These are phyloP conservation scores for Stratiolaelaps scimitus DNA, from an alignment of 1,140 invertebrate species.

Conservation along the genomic window DNA sequence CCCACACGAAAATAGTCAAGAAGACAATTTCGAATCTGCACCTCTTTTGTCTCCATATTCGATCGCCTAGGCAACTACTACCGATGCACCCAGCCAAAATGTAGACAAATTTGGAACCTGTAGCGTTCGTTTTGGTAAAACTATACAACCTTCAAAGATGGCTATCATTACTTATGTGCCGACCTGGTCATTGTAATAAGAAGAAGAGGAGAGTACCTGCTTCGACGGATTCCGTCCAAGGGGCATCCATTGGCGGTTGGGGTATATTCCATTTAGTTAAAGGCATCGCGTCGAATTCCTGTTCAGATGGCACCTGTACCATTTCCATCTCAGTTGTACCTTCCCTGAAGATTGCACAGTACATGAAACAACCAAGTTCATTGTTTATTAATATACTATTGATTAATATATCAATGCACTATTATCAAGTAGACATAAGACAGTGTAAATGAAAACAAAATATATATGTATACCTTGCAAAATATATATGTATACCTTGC, in stretches of 20 bases:
- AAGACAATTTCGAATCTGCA: not conserved
- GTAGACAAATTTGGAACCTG: not conserved
- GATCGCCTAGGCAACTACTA: not conserved
- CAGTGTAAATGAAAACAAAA: not conserved
- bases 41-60: not conserved
- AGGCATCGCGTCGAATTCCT: conserved; percentile 6
- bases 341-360: conserved; percentile 1
- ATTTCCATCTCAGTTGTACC: not conserved
- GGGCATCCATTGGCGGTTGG: not conserved
- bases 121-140: not conserved
- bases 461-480: no score
- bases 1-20: no score
- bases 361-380: no score
- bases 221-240: not conserved
- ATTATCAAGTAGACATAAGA: no score
- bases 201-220: not conserved
- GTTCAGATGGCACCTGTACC: not conserved
- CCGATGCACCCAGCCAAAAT: not conserved
- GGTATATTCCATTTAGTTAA: conserved; percentile 15
- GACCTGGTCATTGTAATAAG: not conserved
- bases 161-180: no score
- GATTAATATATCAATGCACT: no score
- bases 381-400: no score
- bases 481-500: no score
- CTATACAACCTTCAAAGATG: not conserved